These are phyloP conservation scores for Drosophila carrolli DNA, from an alignment of 1,140 invertebrate species.

Conservation along the genomic window DNA sequence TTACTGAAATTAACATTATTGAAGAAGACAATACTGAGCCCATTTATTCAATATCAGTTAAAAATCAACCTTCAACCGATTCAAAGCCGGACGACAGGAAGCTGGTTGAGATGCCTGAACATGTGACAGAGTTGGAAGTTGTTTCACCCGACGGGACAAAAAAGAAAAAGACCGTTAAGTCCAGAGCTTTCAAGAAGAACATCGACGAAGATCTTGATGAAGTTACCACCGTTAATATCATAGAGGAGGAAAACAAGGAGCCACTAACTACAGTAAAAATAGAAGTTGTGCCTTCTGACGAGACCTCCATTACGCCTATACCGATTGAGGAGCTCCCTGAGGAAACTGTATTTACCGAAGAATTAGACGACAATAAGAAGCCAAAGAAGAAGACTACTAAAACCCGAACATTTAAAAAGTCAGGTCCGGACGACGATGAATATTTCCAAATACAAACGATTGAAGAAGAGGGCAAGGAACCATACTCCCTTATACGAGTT, in stretches of 20 bases:
- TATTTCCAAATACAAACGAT: constrained; percentile 84
- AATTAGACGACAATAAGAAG: constrained; percentile 75
- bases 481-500: constrained; percentile 77
- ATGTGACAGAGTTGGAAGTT: constrained; percentile 83
- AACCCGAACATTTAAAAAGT: constrained; percentile 81
- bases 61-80: constrained; percentile 52
- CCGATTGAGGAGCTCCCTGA: constrained; percentile 78
- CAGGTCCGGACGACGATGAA: constrained; percentile 72
- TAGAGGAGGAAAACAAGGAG: constrained; percentile 81
- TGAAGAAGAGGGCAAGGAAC: constrained; percentile 84
- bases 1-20: constrained; percentile 63
- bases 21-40: constrained; percentile 69
- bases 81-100: constrained; percentile 22
- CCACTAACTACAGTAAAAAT: constrained; percentile 64
- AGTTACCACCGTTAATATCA: constrained; percentile 77
- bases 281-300: constrained; percentile 61
- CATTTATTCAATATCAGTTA: constrained; percentile 54
- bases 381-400: constrained; percentile 81
- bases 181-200: constrained; percentile 68
- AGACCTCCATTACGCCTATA: constrained; percentile 50
- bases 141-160: constrained; percentile 65
- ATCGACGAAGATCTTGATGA: constrained; percentile 69
- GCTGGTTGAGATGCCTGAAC: constrained; percentile 77
- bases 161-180: constrained; percentile 81
- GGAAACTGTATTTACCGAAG: constrained; percentile 84